phyloP scores from a whole-genome alignment of 2,113 vertebrate genomes.

The Pseudonaja textilis region DNA sequence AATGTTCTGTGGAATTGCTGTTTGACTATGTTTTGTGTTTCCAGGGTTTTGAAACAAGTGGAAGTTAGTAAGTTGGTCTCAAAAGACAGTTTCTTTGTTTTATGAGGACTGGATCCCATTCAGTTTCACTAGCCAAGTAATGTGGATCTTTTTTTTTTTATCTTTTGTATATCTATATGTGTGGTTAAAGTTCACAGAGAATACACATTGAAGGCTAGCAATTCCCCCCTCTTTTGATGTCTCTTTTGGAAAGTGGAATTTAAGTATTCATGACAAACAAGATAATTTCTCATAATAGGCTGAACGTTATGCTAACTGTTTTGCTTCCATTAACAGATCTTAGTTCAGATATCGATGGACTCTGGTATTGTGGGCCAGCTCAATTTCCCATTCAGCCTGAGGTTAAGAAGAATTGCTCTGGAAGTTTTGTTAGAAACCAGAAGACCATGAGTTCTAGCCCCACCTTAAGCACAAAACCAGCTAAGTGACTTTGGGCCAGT shows the following conservation, averaged over 20 bases:
- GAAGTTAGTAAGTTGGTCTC: background rate
- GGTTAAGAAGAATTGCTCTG: background rate
- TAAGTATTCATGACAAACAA: background rate
- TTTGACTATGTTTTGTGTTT: background rate
- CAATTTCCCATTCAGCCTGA: background rate
- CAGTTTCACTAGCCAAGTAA: background rate
- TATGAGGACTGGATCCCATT: background rate
- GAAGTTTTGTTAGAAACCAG: background rate
- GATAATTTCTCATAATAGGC: background rate
- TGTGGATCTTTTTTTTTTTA: background rate
- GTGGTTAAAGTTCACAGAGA: background rate
- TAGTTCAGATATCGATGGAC: background rate
- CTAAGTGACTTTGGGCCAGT: background rate
- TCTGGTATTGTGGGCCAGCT: background rate
- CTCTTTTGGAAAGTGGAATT: background rate
- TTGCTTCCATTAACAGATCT: background rate
- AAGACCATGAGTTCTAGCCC: background rate
- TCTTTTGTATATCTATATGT: background rate
- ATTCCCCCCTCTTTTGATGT: too few species aligned
- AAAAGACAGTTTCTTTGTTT: background rate
- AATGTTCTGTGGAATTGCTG: background rate
- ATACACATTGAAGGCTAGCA: background rate
- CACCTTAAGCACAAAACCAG: background rate
- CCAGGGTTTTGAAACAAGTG: background rate
- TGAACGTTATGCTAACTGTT: background rate